phyloP scores from a whole-genome alignment of 2,113 vertebrate genomes.

The Mionectes macconnelli region DNA sequence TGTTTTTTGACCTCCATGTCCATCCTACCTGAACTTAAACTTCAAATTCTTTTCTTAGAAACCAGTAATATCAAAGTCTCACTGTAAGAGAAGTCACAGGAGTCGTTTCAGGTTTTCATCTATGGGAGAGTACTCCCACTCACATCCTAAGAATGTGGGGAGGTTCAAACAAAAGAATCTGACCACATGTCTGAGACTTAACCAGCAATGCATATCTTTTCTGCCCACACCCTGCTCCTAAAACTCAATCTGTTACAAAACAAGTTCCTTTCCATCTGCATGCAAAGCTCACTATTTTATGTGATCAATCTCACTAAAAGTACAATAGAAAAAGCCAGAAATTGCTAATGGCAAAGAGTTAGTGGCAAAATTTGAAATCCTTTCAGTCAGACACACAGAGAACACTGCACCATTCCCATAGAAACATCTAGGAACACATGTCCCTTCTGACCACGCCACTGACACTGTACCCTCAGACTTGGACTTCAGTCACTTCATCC shows the following conservation, averaged over 20 bases:
- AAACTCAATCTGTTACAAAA: neutral
- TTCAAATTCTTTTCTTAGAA: constrained; percentile 9
- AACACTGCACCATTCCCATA: neutral
- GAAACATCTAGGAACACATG: neutral
- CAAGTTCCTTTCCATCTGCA: neutral
- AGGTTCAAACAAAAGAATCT: constrained; percentile 39
- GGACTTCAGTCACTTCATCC: neutral
- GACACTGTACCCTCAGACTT: neutral
- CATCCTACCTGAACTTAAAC: neutral
- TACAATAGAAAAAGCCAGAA: neutral
- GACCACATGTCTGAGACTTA: constrained; percentile 26
- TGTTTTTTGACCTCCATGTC: neutral
- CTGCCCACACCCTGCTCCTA: neutral
- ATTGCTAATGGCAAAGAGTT: neutral
- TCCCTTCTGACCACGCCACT: neutral
- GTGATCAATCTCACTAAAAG: neutral
- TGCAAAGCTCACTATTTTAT: neutral
- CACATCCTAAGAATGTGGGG: constrained; percentile 39
- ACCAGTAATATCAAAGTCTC: neutral
- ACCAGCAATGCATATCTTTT: neutral
- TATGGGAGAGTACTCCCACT: constrained; percentile 30
- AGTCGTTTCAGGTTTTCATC: neutral
- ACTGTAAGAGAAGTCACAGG: neutral
- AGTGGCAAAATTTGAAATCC: neutral
- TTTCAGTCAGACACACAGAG: neutral